Percentiles rank a stretch among this genome's conserved stretches.
Conservation (phyloP, 2,888 invertebrate species). For the Amphipoea lucens region DNA sequence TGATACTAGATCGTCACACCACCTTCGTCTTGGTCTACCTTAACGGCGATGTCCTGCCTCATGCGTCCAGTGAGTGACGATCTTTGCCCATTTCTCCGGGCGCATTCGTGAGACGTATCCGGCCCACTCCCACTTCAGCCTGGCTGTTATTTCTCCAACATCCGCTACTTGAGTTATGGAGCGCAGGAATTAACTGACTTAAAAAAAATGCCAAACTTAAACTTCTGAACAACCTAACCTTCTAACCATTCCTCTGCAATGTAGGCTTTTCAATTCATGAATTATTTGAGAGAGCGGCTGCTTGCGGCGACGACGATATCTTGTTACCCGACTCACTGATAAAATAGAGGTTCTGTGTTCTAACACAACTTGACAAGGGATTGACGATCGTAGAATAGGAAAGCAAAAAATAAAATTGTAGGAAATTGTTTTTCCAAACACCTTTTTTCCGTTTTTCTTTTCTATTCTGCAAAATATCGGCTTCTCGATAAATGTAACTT, state of each 20-base stretch:
- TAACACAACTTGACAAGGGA: slow-evolving; percentile 27
- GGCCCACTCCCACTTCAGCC: no score
- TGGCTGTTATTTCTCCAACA: no score
- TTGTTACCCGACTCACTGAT: slow-evolving; percentile 44
- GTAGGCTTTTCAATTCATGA: slow-evolving; percentile 50
- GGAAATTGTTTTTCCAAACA: background rate
- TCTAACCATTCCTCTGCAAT: slow-evolving; percentile 20
- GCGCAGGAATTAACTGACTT: no score
- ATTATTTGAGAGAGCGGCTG: slow-evolving; percentile 58
- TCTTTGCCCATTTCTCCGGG: no score
- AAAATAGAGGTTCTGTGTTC: slow-evolving; percentile 43
- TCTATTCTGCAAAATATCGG: background rate
- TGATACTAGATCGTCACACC: no score
- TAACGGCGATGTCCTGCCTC: no score
- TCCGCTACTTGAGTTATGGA: no score
- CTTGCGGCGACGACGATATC: slow-evolving; percentile 41
- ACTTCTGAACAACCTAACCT: slow-evolving; percentile 1
- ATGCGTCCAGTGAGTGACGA: no score
- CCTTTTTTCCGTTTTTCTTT: background rate
- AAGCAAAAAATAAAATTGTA: background rate
- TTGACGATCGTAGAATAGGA: background rate
- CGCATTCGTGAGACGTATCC: no score
- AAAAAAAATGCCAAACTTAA: no score
- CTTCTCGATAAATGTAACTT: background rate
- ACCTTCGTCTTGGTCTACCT: no score